These are phyloP conservation scores for Pogona vitticeps DNA, from an alignment of 2,113 vertebrate genomes.

Conservation along the genomic window DNA sequence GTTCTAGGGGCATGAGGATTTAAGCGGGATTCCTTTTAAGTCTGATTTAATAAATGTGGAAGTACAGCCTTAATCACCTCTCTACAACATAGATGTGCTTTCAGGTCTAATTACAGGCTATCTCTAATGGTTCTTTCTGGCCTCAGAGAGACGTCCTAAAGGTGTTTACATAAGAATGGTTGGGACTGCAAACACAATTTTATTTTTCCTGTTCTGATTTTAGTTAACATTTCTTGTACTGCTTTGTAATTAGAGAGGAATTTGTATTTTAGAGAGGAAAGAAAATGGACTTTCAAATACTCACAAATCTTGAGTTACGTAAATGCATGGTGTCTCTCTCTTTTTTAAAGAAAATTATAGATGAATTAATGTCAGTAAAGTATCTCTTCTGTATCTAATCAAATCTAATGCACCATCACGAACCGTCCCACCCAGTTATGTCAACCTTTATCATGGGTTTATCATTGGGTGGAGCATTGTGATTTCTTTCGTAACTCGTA, in stretches of 20 bases:
- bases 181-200: too few relatives aligned
- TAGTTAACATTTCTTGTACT: not conserved
- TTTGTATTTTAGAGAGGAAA: too few relatives aligned
- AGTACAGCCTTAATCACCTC: too few relatives aligned
- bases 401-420: slow-evolving; percentile 44
- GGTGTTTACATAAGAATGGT: too few relatives aligned
- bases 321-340: not conserved
- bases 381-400: slow-evolving; percentile 55
- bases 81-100: too few relatives aligned
- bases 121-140: too few relatives aligned
- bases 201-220: too few relatives aligned
- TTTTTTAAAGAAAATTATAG: slow-evolving; percentile 15
- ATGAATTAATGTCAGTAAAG: slow-evolving; percentile 46
- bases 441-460: slow-evolving; percentile 69
- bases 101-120: too few relatives aligned
- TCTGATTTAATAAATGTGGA: too few relatives aligned
- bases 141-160: too few relatives aligned
- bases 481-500: slow-evolving; percentile 60
- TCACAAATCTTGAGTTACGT: slow-evolving; percentile 23
- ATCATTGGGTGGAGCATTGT: slow-evolving; percentile 68
- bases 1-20: too few relatives aligned
- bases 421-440: slow-evolving; percentile 73
- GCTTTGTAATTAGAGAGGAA: not conserved
- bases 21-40: too few relatives aligned
- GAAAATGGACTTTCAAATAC: not conserved